A percentile compares a stretch with the other conserved stretches of the same genome.
Conservation (phyloP, 2,888 invertebrate genomes). For the Minunthozetes semirufus region DNA sequence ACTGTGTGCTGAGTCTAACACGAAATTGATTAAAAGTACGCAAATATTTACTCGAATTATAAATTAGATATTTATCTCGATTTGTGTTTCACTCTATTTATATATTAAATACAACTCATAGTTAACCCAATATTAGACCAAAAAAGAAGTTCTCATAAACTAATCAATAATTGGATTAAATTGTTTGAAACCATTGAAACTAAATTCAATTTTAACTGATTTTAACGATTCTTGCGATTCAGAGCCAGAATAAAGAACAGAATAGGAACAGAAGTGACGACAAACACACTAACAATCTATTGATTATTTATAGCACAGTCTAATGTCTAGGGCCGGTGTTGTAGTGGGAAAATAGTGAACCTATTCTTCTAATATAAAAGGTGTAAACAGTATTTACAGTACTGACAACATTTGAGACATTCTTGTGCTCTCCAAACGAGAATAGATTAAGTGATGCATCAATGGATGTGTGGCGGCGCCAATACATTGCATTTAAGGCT, state of each 20-base stretch:
- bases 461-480: not conserved
- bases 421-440: conserved; percentile 1
- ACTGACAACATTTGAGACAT: conserved; percentile 2
- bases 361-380: conserved; percentile 26
- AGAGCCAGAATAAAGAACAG: not conserved
- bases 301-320: not conserved
- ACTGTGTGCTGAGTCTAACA: not conserved
- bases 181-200: too few species aligned
- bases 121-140: too few species aligned
- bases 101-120: too few species aligned
- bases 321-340: not conserved
- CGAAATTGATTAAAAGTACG: conserved; percentile 21
- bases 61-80: conserved; percentile 7
- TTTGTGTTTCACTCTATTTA: not conserved
- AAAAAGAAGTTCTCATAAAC: too few species aligned
- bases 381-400: conserved; percentile 22
- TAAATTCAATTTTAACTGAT: not conserved
- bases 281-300: not conserved
- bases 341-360: not conserved
- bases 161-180: too few species aligned
- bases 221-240: not conserved
- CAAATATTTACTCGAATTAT: conserved; percentile 27
- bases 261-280: not conserved
- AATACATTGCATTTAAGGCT: not conserved
- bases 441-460: conserved; percentile 25